Percentiles rank a stretch among this genome's conserved stretches.
phyloP scores from a whole-genome alignment of 92 coral and sea anemone species.

The Micromussa lordhowensis region DNA sequence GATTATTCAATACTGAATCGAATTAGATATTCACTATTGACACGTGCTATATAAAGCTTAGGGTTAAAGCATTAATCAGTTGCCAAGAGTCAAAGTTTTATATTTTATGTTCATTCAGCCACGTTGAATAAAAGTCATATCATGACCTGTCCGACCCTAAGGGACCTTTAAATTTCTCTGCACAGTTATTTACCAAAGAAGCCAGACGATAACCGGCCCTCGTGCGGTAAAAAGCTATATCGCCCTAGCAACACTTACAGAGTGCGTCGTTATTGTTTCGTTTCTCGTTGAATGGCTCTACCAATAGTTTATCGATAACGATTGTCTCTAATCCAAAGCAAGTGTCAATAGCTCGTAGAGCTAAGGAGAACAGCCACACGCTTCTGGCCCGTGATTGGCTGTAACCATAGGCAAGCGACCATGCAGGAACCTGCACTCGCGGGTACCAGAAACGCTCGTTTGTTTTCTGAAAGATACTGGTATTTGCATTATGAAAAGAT shows the following conservation, averaged over 20 bases:
- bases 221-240: not conserved
- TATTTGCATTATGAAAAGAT: slow-evolving; percentile 16
- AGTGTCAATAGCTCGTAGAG: not conserved
- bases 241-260: not conserved
- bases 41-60: not conserved
- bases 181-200: not conserved
- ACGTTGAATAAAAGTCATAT: not conserved
- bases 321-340: not conserved
- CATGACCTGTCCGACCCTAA: not conserved
- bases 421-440: not conserved
- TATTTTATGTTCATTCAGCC: not conserved
- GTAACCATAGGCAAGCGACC: not conserved
- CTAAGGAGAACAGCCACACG: not conserved
- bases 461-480: slow-evolving; percentile 15
- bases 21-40: not conserved
- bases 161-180: not conserved
- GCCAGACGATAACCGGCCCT: not conserved
- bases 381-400: not conserved
- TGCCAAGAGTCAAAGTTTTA: no score
- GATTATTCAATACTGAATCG: not conserved
- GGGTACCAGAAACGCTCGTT: slow-evolving; percentile 25
- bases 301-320: not conserved
- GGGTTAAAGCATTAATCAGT: not conserved
- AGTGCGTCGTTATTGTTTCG: not conserved
- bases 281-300: not conserved